These are phyloP conservation scores for Dolichotis patagonum DNA, from an alignment of 2,113 vertebrate species.

Conservation along the genomic window DNA sequence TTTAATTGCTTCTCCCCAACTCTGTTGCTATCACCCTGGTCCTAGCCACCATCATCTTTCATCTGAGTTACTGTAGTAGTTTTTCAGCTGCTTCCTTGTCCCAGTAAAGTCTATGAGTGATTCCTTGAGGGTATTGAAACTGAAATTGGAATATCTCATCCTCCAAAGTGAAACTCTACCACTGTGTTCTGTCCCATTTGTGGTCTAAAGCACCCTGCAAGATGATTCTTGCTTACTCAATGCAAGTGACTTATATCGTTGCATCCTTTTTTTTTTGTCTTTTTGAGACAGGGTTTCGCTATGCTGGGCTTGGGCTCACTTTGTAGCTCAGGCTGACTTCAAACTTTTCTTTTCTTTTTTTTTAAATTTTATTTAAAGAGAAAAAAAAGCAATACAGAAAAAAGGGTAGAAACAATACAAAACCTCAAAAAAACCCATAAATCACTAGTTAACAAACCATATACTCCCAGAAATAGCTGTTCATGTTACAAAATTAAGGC, in stretches of 20 bases:
- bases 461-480: too few species aligned
- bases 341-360: too few species aligned
- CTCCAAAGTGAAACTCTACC: neutral
- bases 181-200: neutral
- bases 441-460: too few species aligned
- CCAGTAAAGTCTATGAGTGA: neutral
- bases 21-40: neutral
- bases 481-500: too few species aligned
- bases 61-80: neutral
- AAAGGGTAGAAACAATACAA: too few species aligned
- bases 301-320: too few species aligned
- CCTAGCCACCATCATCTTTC: neutral
- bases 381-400: too few species aligned
- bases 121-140: neutral
- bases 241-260: neutral
- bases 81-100: neutral
- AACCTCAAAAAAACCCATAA: too few species aligned
- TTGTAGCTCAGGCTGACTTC: too few species aligned
- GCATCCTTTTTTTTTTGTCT: too few species aligned
- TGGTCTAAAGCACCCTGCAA: neutral
- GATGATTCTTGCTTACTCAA: neutral
- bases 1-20: neutral
- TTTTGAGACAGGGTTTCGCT: too few species aligned
- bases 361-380: too few species aligned
- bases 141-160: neutral